Base-by-base conservation (phyloP, 2,113 vertebrate species). In the Rhinolophus sinicus region DNA sequence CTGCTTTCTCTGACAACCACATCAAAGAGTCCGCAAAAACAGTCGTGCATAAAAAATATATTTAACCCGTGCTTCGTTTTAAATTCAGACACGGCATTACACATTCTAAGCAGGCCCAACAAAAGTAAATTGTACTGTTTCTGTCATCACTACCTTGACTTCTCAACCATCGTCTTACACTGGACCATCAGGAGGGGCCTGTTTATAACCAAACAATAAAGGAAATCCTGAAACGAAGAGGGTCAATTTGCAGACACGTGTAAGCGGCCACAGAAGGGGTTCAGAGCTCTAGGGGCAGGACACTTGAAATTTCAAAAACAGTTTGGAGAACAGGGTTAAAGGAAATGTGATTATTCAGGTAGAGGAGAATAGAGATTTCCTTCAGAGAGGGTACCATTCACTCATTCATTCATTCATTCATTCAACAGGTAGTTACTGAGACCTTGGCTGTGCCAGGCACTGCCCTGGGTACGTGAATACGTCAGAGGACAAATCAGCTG, bases 401-500 rank as follows among this genome's bases (percentile, higher is more conserved):
- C 14, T 47, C 84, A 6, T 1, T 12, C 60, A 22, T 33, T 15
- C 21, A n/a, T 35, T 5, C 52, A 54, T 2, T 65, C 40, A 9
- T 2, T 47, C 2, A 19, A 13, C 47, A 50, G 8, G 65, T 15
- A n/a, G 5, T n/a, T 7, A 73, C 0, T 5, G 35, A 85, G 67
- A 22, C 9, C 19, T 8, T 11, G 33, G 19, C 13, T 2, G 47
- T 2, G 8, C 3, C n/a, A 8, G 65, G 2, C 12, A 8, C 7
- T 10, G 7, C 5, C 6, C 28, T 0, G 16, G 62, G 19, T 24
- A 8, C 76, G 14, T 2, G 18, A 5, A 5, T 2, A 12, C 0
- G 0, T 19, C n/a, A 21, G 24, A 58, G 9, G 52, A 22, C 38
- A 22, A n/a, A 72, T n/a, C 2, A 60, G 62, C 47, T 14, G 3